Percentiles rank a stretch among this genome's conserved stretches.
Evolutionary conservation across 2,797 vertebrate species (phyloP).

Genomic region (Paramormyrops hopkinsi): DNA sequence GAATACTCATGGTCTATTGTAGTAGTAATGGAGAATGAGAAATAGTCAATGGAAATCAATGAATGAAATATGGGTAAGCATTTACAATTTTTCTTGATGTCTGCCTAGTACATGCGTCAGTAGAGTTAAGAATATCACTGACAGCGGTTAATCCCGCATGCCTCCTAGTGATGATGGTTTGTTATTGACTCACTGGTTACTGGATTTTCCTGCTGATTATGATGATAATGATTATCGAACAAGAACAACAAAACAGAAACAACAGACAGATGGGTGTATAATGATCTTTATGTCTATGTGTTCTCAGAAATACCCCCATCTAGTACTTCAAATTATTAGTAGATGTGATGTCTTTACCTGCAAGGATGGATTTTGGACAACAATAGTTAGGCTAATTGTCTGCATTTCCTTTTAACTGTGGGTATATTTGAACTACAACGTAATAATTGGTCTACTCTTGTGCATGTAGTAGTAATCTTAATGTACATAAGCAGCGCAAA

Average conservation of each 20-base stretch:
- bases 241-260: not conserved
- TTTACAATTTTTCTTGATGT: not conserved
- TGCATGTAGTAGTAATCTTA: not conserved
- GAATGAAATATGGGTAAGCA: not conserved
- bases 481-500: not conserved
- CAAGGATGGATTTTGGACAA: not conserved
- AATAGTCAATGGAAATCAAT: not conserved
- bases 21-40: not conserved
- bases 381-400: not conserved
- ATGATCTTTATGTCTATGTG: not conserved
- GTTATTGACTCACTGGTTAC: not conserved
- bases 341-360: not conserved
- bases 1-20: not conserved
- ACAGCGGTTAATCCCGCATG: not conserved
- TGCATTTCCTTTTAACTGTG: not conserved
- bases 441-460: not conserved
- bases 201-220: not conserved
- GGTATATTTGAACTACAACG: not conserved
- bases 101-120: not conserved
- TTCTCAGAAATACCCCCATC: not conserved
- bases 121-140: not conserved
- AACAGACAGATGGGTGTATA: not conserved
- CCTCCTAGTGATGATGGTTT: not conserved
- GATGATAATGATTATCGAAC: not conserved
- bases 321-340: not conserved